Evolutionary conservation across 2,113 vertebrate genomes (phyloP).

Genomic region (Himantopus leucocephalus): DNA sequence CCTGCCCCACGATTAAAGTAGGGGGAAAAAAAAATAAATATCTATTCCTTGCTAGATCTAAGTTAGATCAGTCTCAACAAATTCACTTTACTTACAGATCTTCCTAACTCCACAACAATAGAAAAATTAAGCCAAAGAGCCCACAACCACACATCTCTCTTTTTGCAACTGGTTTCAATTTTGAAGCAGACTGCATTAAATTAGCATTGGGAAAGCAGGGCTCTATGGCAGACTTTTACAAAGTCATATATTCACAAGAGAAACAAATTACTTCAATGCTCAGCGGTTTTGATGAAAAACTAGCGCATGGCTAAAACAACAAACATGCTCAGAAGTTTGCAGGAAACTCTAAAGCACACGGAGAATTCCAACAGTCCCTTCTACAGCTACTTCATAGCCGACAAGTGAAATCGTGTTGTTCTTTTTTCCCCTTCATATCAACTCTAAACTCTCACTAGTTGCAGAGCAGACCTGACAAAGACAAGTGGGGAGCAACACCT

Average conservation of each 20-base stretch:
- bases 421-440: neutral
- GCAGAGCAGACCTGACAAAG: neutral
- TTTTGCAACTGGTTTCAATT: neutral
- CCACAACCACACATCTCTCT: neutral
- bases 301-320: neutral
- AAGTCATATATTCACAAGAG: neutral
- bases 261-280: neutral
- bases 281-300: neutral
- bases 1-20: neutral
- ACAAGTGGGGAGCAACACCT: neutral
- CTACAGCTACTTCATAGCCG: neutral
- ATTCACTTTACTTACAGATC: neutral
- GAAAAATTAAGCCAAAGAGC: neutral
- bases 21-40: neutral
- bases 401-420: neutral
- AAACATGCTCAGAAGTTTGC: neutral
- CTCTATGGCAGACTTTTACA: neutral
- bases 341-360: neutral
- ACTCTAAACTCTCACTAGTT: neutral
- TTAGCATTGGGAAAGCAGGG: neutral
- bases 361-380: neutral
- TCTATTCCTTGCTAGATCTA: neutral
- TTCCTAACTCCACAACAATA: neutral
- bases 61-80: neutral
- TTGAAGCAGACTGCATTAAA: neutral